Evolutionary conservation across 2,888 invertebrate species (phyloP).

Genomic region (Eustalomyia histrio): DNA sequence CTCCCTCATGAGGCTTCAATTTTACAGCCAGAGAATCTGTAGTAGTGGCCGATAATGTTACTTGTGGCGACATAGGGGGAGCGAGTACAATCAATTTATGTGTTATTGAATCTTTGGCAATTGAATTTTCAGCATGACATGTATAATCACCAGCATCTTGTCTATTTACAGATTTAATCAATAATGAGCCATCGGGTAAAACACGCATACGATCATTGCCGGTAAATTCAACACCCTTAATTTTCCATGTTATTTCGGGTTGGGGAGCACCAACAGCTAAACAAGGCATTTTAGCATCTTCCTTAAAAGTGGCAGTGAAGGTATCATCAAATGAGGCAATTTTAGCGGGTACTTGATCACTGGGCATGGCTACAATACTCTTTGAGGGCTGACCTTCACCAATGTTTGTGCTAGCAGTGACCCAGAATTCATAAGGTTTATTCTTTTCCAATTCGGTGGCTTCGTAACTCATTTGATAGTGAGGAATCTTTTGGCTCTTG

Average conservation of each 20-base stretch:
- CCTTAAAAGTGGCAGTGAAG: conserved; percentile 95
- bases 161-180: conserved; percentile 92
- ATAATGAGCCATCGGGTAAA: conserved; percentile 93
- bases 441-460: conserved; percentile 90
- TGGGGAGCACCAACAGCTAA: conserved; percentile 94
- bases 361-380: conserved; percentile 91
- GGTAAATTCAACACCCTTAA: conserved; percentile 88
- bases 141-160: conserved; percentile 96
- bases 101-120: conserved; percentile 94
- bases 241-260: conserved; percentile 94
- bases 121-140: conserved; percentile 94
- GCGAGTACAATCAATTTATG: conserved; percentile 91
- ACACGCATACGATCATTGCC: conserved; percentile 90
- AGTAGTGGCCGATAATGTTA: conserved; percentile 87
- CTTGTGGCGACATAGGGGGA: conserved; percentile 88
- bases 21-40: conserved; percentile 88
- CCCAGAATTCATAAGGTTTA: conserved; percentile 95
- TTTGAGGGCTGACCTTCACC: conserved; percentile 96
- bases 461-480: conserved; percentile 92
- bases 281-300: conserved; percentile 94
- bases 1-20: conserved; percentile 86
- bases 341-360: conserved; percentile 90
- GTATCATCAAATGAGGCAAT: conserved; percentile 96
- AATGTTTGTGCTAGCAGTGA: conserved; percentile 95
- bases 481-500: conserved; percentile 88